Evolutionary conservation across 1,140 invertebrate genomes (phyloP).

Genomic region (Eueides isabella): DNA sequence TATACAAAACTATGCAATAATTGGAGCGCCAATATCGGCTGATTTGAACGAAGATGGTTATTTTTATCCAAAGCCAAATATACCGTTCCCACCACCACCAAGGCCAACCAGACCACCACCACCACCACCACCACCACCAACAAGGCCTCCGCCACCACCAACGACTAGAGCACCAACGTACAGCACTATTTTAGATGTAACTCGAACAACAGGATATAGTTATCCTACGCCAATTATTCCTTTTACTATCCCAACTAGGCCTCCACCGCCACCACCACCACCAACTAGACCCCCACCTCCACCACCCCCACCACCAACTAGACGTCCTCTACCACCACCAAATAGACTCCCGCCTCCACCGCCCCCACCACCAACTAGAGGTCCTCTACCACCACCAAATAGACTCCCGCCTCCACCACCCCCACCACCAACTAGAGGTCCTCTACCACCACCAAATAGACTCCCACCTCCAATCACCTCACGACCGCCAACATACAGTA

Average conservation of each 20-base stretch:
- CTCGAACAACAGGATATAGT: too few relatives aligned
- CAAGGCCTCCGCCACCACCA: slow-evolving; percentile 27
- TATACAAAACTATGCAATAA: slow-evolving; percentile 65
- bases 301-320: not conserved
- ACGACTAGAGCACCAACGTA: slow-evolving; percentile 34
- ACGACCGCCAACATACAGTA: not conserved
- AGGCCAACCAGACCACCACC: slow-evolving; percentile 30
- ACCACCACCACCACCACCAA: not conserved
- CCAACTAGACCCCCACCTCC: slow-evolving; percentile 19
- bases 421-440: not conserved
- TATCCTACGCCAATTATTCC: slow-evolving; percentile 28
- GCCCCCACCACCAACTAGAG: not conserved
- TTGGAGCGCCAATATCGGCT: slow-evolving; percentile 61
- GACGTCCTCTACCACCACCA: slow-evolving; percentile 6
- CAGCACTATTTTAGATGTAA: not conserved
- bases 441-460: slow-evolving; percentile 11
- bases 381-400: slow-evolving; percentile 4
- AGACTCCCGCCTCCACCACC: slow-evolving; percentile 21
- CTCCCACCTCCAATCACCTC: slow-evolving; percentile 7
- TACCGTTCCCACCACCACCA: slow-evolving; percentile 65
- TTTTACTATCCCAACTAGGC: not conserved
- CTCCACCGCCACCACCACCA: slow-evolving; percentile 13
- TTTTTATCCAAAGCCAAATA: slow-evolving; percentile 72
- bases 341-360: slow-evolving; percentile 15
- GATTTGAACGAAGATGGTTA: slow-evolving; percentile 72